Conservation (phyloP, 1,140 invertebrate species). For the Globodera rostochiensis region DNA sequence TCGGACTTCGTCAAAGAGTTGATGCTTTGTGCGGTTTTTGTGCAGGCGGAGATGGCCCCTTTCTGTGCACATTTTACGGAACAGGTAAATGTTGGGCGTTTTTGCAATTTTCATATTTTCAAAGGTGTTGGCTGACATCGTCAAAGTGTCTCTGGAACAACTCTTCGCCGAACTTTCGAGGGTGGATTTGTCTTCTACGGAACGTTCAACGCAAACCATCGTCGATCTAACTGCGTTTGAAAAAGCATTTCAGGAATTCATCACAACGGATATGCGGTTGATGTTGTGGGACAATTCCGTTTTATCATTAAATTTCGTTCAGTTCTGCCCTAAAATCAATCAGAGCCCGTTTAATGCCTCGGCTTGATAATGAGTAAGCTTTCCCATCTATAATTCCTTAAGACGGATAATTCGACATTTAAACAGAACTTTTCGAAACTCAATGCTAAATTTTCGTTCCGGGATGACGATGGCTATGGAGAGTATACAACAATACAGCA, state of each 20-base stretch:
- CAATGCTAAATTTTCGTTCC: constrained; percentile 22
- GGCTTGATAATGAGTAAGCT: constrained; percentile 39
- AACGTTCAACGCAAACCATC: constrained; percentile 53
- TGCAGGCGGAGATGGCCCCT: constrained; percentile 59
- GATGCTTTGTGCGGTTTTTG: constrained; percentile 60
- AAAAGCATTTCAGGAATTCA: constrained; percentile 51
- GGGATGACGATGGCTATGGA: constrained; percentile 28
- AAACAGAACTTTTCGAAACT: constrained; percentile 23
- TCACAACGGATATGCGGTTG: constrained; percentile 32
- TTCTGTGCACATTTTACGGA: constrained; percentile 52
- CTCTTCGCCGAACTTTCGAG: constrained; percentile 34
- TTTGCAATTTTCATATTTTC: background rate
- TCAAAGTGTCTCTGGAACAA: constrained; percentile 41
- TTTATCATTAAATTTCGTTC: constrained; percentile 9
- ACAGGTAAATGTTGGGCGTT: constrained; percentile 35
- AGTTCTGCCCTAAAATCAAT: constrained; percentile 40
- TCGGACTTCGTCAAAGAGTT: constrained; percentile 64
- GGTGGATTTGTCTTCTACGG: constrained; percentile 18
- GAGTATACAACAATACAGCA: constrained; percentile 15
- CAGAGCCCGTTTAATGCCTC: constrained; percentile 38
- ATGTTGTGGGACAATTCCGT: background rate
- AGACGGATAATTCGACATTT: background rate
- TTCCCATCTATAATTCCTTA: background rate
- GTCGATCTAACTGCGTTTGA: constrained; percentile 58
- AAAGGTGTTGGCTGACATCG: constrained; percentile 41